phyloP scores from a whole-genome alignment of 2,113 vertebrate genomes.

The Ellobius talpinus region DNA sequence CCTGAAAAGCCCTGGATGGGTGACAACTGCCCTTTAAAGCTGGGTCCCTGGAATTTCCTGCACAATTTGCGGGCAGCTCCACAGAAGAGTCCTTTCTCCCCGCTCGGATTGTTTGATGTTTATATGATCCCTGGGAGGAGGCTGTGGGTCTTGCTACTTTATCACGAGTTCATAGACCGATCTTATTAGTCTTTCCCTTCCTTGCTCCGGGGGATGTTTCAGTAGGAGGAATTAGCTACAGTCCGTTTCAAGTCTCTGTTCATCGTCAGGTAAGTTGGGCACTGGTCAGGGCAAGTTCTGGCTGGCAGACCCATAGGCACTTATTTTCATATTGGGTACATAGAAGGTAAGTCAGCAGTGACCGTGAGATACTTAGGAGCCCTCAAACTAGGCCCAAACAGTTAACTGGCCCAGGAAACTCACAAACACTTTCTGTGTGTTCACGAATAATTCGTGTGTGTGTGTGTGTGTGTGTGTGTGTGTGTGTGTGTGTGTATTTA shows the following conservation, averaged over 20 bases:
- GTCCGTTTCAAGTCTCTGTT: not conserved
- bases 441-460: not conserved
- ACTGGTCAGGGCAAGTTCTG: not conserved
- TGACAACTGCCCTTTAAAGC: not conserved
- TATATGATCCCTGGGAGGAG: too few relatives aligned
- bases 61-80: not conserved
- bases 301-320: not conserved
- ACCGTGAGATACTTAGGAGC: not conserved
- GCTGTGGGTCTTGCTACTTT: not conserved
- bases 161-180: not conserved
- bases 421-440: not conserved
- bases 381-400: not conserved
- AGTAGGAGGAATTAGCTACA: not conserved
- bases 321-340: not conserved
- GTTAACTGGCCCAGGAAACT: not conserved
- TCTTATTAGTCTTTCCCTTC: too few relatives aligned
- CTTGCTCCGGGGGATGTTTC: not conserved
- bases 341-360: not conserved
- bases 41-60: not conserved
- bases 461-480: too few relatives aligned
- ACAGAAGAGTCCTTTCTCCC: not conserved
- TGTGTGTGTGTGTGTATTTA: not conserved
- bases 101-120: not conserved
- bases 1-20: not conserved
- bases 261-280: not conserved